phyloP scores from a whole-genome alignment of 2,797 vertebrate species.

The Sarcophilus harrisii region DNA sequence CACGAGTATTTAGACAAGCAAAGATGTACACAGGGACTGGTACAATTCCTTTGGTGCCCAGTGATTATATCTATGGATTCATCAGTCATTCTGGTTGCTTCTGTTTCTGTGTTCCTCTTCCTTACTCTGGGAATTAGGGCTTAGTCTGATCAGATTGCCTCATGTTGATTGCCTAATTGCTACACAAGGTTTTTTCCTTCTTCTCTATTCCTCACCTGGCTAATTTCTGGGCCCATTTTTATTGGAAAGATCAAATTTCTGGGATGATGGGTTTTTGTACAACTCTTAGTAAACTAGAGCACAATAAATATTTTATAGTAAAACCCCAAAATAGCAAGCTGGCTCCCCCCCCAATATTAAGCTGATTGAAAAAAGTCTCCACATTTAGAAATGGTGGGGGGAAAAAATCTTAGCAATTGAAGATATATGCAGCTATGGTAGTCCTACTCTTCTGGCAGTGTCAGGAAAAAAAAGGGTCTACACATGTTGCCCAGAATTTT shows the following conservation, averaged over 20 bases:
- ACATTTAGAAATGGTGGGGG: conserved; percentile 61
- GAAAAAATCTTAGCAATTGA: conserved; percentile 70
- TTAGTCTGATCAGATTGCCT: not conserved
- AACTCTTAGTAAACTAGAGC: conserved; percentile 67
- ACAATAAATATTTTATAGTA: conserved; percentile 77
- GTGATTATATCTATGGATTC: not conserved
- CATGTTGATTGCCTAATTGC: not conserved
- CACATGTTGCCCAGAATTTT: conserved; percentile 1
- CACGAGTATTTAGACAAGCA: not conserved
- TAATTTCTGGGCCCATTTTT: conserved; percentile 50
- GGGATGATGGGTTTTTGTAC: conserved; percentile 55
- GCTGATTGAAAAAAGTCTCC: conserved; percentile 68
- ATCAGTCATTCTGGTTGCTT: not conserved
- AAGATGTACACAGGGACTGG: not conserved
- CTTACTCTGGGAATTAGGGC: not conserved
- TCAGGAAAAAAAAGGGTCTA: conserved; percentile 56
- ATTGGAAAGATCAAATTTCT: conserved; percentile 55
- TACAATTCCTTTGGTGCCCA: not conserved
- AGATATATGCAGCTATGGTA: conserved; percentile 69
- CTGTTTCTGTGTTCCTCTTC: not conserved
- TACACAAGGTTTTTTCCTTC: not conserved
- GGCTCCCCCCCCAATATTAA: conserved; percentile 68
- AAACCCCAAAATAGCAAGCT: conserved; percentile 71
- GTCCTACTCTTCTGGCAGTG: conserved; percentile 44
- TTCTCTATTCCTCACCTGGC: conserved; percentile 36